Conservation (phyloP, 2,888 invertebrate genomes). For the Eupithecia dodoneata region DNA sequence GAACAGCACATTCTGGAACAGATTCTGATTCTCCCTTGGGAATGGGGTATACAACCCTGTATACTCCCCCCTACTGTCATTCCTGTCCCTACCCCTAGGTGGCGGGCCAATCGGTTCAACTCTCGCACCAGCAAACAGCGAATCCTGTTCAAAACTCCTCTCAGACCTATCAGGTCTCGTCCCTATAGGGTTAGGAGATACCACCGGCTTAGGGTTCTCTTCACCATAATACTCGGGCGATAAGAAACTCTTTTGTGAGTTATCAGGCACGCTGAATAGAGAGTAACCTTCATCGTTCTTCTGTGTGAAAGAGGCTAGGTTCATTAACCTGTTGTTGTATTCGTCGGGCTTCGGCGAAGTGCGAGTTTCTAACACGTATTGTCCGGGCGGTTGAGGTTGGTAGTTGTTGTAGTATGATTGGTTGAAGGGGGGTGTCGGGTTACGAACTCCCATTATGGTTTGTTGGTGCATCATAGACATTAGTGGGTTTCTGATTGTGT, state of each 20-base stretch:
- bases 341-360: slow-evolving; percentile 56
- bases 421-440: slow-evolving; percentile 56
- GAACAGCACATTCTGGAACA: slow-evolving; percentile 74
- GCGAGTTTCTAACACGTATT: slow-evolving; percentile 52
- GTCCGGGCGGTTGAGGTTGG: slow-evolving; percentile 56
- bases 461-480: slow-evolving; percentile 83
- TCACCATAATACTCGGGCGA: slow-evolving; percentile 66
- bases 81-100: slow-evolving; percentile 23
- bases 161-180: slow-evolving; percentile 62
- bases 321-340: slow-evolving; percentile 70
- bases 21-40: slow-evolving; percentile 71
- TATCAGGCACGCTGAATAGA: slow-evolving; percentile 68
- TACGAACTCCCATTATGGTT: slow-evolving; percentile 62
- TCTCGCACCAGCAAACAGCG: slow-evolving; percentile 60
- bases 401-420: slow-evolving; percentile 66
- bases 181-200: slow-evolving; percentile 77
- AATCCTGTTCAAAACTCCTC: slow-evolving; percentile 59
- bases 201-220: slow-evolving; percentile 63
- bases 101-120: slow-evolving; percentile 71
- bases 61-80: slow-evolving; percentile 39
- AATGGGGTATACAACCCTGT: slow-evolving; percentile 72
- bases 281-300: slow-evolving; percentile 80
- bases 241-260: slow-evolving; percentile 63
- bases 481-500: slow-evolving; percentile 91
- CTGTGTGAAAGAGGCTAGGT: slow-evolving; percentile 76